These are phyloP conservation scores for Caenorhabditis sp. DNA, from an alignment of 2,888 invertebrate genomes.

Conservation along the genomic window DNA sequence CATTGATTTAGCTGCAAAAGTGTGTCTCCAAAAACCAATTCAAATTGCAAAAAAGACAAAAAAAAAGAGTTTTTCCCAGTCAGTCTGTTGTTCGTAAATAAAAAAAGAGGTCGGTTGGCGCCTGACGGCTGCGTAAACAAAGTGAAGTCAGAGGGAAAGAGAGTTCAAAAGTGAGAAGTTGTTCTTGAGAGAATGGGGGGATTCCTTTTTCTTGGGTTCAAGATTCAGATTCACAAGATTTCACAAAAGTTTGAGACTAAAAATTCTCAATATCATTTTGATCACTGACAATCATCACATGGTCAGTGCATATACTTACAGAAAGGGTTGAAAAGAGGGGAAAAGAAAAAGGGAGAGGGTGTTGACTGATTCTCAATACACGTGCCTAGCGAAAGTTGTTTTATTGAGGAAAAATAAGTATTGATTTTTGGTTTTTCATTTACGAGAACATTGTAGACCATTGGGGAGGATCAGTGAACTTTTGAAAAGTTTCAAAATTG, in stretches of 20 bases:
- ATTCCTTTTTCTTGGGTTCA: not conserved
- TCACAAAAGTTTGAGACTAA: not conserved
- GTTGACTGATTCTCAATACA: constrained; percentile 40
- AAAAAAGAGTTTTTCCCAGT: constrained; percentile 7
- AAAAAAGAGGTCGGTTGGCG: constrained; percentile 24
- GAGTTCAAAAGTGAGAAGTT: constrained; percentile 4
- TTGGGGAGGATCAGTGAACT: not conserved
- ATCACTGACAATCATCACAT: constrained; percentile 27
- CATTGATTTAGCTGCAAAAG: constrained; percentile 19
- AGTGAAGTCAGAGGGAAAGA: constrained; percentile 12
- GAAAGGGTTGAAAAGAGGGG: not conserved
- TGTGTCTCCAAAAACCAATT: constrained; percentile 17
- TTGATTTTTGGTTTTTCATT: constrained; percentile 19
- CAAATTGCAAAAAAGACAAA: constrained; percentile 19
- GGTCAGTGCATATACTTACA: constrained; percentile 24
- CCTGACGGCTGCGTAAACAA: constrained; percentile 48
- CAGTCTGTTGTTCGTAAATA: constrained; percentile 17
- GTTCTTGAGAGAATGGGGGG: not conserved
- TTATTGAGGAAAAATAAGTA: constrained; percentile 14
- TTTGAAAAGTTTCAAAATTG: no score
- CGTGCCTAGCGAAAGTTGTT: constrained; percentile 32
- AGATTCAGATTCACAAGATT: no score
- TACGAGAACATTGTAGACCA: not conserved
- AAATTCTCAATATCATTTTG: constrained; percentile 14
- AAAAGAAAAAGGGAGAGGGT: constrained; percentile 2